These are phyloP conservation scores for Solenopsis fugax DNA, from an alignment of 1,140 invertebrate genomes.

Conservation along the genomic window DNA sequence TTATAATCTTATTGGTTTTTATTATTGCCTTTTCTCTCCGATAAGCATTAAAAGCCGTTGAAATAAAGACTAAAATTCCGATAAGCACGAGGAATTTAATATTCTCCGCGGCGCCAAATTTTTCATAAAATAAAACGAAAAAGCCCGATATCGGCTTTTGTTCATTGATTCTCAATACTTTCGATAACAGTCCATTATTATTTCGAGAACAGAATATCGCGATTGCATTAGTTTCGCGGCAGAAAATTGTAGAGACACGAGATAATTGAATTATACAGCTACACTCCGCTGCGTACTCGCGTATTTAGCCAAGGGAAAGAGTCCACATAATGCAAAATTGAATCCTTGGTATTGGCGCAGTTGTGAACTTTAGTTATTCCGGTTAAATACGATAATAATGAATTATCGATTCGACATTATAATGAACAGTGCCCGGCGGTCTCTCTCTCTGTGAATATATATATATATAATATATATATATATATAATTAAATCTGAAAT, in stretches of 20 bases:
- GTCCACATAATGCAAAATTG: conserved; percentile 31
- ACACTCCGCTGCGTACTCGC: conserved; percentile 12
- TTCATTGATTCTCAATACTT: conserved; percentile 10
- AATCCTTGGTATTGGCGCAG: conserved; percentile 15
- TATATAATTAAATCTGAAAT: conserved; percentile 18
- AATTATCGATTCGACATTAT: conserved; percentile 42
- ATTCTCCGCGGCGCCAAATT: not conserved
- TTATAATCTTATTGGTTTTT: conserved; percentile 18
- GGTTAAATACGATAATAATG: conserved; percentile 45
- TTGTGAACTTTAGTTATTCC: conserved; percentile 45
- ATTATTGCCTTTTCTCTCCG: not conserved
- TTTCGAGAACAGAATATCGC: not conserved
- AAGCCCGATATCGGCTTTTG: conserved; percentile 13
- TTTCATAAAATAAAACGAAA: conserved; percentile 26
- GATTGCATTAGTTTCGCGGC: conserved; percentile 20
- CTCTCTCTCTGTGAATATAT: not conserved
- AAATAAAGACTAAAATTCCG: conserved; percentile 36
- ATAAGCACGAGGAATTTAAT: conserved; percentile 38
- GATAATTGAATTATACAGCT: conserved; percentile 34
- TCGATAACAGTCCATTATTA: conserved; percentile 5
- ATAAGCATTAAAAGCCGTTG: not conserved
- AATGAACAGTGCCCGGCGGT: not conserved
- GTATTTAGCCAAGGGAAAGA: conserved; percentile 31
- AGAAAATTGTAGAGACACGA: conserved; percentile 39
- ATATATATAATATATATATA: not conserved